phyloP scores from a whole-genome alignment of 2,113 vertebrate genomes.

The Felis catus region F.catus_Fca126_mat1.0 CM031419.1:152877001-152877500 shows the following conservation, averaged over 20 bases:
- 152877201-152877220: conserved; percentile 41
- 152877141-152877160: not conserved
- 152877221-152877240: not conserved
- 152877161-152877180: conserved; percentile 11
- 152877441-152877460: not conserved
- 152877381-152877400: not conserved
- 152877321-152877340: conserved; percentile 7
- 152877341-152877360: not conserved
- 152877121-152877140: not conserved
- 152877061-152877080: not conserved
- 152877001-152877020: conserved; percentile 50
- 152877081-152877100: not conserved
- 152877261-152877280: not conserved
- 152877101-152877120: not conserved
- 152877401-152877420: not conserved
- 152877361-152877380: not conserved
- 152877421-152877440: no score
- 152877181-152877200: not conserved
- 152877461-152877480: conserved; percentile 11
- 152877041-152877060: conserved; percentile 43
- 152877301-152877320: not conserved
- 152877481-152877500: not conserved
- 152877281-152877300: not conserved
- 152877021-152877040: conserved; percentile 40
- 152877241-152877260: not conserved